These are phyloP conservation scores for Perodicticus potto DNA, from an alignment of 2,797 vertebrate genomes.

Conservation along the genomic window DNA sequence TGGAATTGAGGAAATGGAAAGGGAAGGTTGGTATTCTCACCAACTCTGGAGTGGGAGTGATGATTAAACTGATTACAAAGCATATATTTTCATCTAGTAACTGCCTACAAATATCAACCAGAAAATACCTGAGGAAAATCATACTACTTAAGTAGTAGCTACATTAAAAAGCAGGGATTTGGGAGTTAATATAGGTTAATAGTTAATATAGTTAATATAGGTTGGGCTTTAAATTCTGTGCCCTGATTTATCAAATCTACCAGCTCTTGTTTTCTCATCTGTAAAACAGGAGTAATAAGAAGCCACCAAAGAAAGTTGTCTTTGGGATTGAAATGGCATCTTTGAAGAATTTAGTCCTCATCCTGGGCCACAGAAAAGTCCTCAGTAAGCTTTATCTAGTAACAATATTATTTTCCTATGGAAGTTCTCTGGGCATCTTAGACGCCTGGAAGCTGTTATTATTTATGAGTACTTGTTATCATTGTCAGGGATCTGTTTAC, in stretches of 20 bases:
- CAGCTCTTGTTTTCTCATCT: neutral
- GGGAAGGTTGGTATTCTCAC: neutral
- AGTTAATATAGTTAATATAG: neutral
- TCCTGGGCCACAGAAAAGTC: neutral
- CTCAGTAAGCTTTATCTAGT: neutral
- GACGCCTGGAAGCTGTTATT: neutral
- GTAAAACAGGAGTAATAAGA: neutral
- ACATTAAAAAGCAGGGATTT: neutral
- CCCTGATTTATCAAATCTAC: neutral
- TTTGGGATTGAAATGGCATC: neutral
- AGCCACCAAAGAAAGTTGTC: neutral
- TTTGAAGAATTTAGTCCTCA: neutral
- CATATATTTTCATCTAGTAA: neutral
- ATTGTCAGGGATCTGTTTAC: neutral
- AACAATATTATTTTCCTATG: neutral
- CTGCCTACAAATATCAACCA: neutral
- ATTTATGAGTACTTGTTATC: neutral
- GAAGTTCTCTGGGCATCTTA: neutral
- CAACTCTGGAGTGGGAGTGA: neutral
- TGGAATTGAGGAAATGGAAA: neutral
- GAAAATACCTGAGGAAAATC: neutral
- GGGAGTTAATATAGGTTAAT: neutral
- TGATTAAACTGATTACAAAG: neutral
- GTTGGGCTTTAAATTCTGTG: conserved; percentile 4
- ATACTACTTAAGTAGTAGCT: neutral